Conservation (phyloP, 2,113 vertebrate species). For the Sarotherodon lohbergeri region DNA sequence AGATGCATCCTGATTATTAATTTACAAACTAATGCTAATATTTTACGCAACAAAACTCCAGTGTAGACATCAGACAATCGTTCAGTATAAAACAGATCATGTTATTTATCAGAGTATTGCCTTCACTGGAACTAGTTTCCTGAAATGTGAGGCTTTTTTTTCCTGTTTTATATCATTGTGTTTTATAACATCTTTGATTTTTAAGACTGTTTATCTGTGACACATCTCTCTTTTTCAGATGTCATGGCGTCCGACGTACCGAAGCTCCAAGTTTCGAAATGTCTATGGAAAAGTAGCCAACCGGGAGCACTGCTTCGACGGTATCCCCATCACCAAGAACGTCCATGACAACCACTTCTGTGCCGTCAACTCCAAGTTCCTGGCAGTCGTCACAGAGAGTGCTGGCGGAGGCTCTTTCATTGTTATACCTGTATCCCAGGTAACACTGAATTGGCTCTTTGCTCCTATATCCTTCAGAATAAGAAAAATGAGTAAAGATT, state of each 20-base stretch:
- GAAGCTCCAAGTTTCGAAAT: slow-evolving; percentile 99
- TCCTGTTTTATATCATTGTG: neutral
- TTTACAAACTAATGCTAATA: neutral
- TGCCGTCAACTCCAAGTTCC: slow-evolving; percentile 88
- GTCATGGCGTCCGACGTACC: slow-evolving; percentile 99
- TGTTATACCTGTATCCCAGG: slow-evolving; percentile 90
- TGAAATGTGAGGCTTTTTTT: neutral
- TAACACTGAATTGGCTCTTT: slow-evolving; percentile 41
- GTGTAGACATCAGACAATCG: neutral
- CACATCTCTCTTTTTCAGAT: slow-evolving; percentile 74
- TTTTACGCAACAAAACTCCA: neutral
- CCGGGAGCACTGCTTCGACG: slow-evolving; percentile 94
- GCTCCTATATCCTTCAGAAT: neutral
- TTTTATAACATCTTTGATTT: neutral
- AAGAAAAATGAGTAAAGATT: neutral
- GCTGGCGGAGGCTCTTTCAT: slow-evolving; percentile 92
- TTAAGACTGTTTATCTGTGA: neutral
- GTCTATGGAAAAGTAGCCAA: slow-evolving; percentile 95
- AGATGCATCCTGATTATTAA: neutral
- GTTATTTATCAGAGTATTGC: neutral
- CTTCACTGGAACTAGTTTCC: neutral
- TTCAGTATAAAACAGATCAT: neutral
- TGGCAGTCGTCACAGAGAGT: slow-evolving; percentile 93
- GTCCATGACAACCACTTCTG: slow-evolving; percentile 99
- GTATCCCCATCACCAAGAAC: slow-evolving; percentile 96